Base-by-base conservation (phyloP, 2,888 invertebrate species). In the Campoplex nolae region DNA sequence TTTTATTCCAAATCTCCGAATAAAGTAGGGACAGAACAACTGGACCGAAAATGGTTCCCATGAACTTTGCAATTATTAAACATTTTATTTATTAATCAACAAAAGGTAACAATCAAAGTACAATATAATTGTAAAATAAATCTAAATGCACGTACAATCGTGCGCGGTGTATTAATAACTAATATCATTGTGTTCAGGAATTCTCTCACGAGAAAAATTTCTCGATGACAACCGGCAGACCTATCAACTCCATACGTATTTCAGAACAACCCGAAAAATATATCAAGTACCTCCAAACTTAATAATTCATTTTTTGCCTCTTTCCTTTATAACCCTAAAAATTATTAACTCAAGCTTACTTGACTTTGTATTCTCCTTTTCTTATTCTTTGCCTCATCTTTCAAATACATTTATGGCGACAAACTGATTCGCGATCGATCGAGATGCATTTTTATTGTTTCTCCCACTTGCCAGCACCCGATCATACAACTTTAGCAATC, bases 11-110 rank as follows among this genome's bases (percentile, higher is more conserved):
- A 38, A 6, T n/a, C 18, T 6, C 38, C 1, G 23, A 23, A 3
- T n/a, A 56, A 38, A 32, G 16, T 62, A 38, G 6, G 16, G 16
- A 32, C 6, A 23, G 0, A 23, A 23, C 23, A 32, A 16, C 32
- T 32, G 32, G 16, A 32, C 1, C 16, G 32, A 32, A 32, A 35
- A 35, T 18, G 62, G 2, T 51, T 28, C 3, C n/a, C 56, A 18
- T 16, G 13, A n/a, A 35, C 28, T 54, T 77, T 88, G 83, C 81
- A 89, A 89, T 91, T 91, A 89, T 91, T 91, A 92, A 91, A 93
- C 91, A 92, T 92, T 93, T 93, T 92, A 93, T 93, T 93, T 92
- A 93, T 93, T 93, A 90, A 89, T 91, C 90, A 93, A 93, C 92
- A 93, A 92, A 92, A 91, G 90, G 88, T 93, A 92, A 93, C 92